Conservation (phyloP, 1,140 invertebrate species). For the Euschistus heros region DNA sequence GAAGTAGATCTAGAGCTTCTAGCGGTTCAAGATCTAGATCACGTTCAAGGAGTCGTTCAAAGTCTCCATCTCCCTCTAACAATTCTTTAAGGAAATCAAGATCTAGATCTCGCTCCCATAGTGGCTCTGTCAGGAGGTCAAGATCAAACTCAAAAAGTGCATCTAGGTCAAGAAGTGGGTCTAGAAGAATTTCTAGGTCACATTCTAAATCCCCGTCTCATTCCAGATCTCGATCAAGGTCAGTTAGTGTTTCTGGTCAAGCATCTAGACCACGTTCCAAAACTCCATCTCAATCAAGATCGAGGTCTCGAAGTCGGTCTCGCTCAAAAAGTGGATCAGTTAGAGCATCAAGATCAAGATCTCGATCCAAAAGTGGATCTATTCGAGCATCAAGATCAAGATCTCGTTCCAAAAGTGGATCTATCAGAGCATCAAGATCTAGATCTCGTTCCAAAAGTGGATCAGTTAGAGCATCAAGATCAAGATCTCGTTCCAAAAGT, state of each 20-base stretch:
- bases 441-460: slow-evolving; percentile 27
- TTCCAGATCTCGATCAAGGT: slow-evolving; percentile 25
- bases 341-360: slow-evolving; percentile 23
- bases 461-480: slow-evolving; percentile 23
- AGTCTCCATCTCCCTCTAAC: slow-evolving; percentile 18
- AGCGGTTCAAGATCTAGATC: slow-evolving; percentile 25
- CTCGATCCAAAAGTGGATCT: slow-evolving; percentile 18
- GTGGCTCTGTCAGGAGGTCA: slow-evolving; percentile 28
- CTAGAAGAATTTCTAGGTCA: slow-evolving; percentile 31
- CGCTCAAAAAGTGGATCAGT: slow-evolving; percentile 30
- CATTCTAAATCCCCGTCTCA: slow-evolving; percentile 17
- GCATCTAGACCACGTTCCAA: slow-evolving; percentile 33
- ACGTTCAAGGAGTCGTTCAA: slow-evolving; percentile 20
- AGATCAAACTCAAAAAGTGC: slow-evolving; percentile 31
- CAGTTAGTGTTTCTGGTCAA: slow-evolving; percentile 22
- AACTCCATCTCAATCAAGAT: slow-evolving; percentile 34
- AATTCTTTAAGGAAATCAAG: slow-evolving; percentile 28
- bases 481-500: slow-evolving; percentile 23
- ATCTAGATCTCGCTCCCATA: slow-evolving; percentile 24
- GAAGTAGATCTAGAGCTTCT: not conserved
- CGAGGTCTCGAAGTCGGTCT: slow-evolving; percentile 34
- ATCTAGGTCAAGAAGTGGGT: slow-evolving; percentile 32
- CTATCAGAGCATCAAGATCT: slow-evolving; percentile 27
- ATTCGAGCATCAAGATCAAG: slow-evolving; percentile 30
- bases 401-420: slow-evolving; percentile 27